Evolutionary conservation across 2,888 invertebrate genomes (phyloP).

Genomic region (Oligia fasciuncula): DNA sequence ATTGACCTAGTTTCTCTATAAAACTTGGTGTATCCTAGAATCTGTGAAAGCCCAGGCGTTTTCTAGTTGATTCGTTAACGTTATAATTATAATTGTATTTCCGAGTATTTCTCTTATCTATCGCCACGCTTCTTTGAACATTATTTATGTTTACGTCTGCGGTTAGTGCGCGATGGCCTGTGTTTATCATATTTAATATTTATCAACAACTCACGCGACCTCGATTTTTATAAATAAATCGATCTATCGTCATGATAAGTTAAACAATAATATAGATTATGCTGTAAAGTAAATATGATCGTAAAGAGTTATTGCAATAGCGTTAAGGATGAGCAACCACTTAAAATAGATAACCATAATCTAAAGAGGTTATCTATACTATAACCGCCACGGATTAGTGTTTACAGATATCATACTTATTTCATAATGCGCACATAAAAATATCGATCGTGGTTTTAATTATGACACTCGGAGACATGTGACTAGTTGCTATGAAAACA

Average conservation of each 20-base stretch:
- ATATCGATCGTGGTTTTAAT: neutral
- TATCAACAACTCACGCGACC: slow-evolving; percentile 17
- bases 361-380: slow-evolving; percentile 23
- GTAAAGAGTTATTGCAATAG: neutral
- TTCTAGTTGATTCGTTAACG: neutral
- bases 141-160: slow-evolving; percentile 11
- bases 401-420: neutral
- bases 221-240: slow-evolving; percentile 8
- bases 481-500: neutral
- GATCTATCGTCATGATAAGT: neutral
- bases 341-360: slow-evolving; percentile 16
- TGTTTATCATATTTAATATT: slow-evolving; percentile 23
- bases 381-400: neutral
- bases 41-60: neutral
- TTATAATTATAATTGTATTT: slow-evolving; percentile 16
- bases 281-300: neutral
- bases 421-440: neutral
- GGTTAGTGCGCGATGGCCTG: slow-evolving; percentile 8
- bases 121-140: slow-evolving; percentile 11
- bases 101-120: slow-evolving; percentile 26
- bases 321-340: neutral
- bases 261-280: neutral
- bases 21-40: neutral
- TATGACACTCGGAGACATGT: neutral
- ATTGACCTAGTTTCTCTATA: neutral